Percentiles rank a stretch among this genome's conserved stretches.
Evolutionary conservation across 2,888 invertebrate genomes (phyloP).

Genomic region (Nephrotoma guestfalica): DNA sequence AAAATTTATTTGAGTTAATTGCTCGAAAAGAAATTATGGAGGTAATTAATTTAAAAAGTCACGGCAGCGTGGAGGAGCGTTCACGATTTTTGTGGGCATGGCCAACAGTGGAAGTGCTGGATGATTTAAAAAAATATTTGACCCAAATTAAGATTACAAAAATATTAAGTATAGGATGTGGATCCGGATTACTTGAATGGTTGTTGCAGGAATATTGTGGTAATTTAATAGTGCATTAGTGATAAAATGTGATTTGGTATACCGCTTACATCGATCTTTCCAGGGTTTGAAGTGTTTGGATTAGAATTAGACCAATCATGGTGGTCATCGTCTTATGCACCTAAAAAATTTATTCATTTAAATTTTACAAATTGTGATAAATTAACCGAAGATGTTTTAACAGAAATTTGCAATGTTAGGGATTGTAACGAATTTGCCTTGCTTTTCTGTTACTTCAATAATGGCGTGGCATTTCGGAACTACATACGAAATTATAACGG

Average conservation of each 20-base stretch:
- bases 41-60: conserved; percentile 24
- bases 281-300: conserved; percentile 48
- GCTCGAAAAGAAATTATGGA: conserved; percentile 31
- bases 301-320: conserved; percentile 64
- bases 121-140: conserved; percentile 38
- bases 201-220: conserved; percentile 50
- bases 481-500: conserved; percentile 52
- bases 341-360: conserved; percentile 52
- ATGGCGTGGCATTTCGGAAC: conserved; percentile 47
- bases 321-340: conserved; percentile 66
- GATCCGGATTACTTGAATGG: conserved; percentile 73
- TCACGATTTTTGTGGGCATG: conserved; percentile 57
- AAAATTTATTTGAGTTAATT: conserved; percentile 7
- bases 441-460: conserved; percentile 72
- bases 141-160: conserved; percentile 31
- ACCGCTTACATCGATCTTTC: conserved; percentile 14
- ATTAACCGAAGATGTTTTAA: conserved; percentile 29
- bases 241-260: neutral
- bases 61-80: conserved; percentile 20
- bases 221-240: conserved; percentile 21
- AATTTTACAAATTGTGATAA: conserved; percentile 35
- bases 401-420: neutral
- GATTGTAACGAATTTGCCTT: conserved; percentile 34
- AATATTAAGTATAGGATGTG: conserved; percentile 61
- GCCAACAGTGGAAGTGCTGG: conserved; percentile 50